Conservation (phyloP, 35 echinoderm and acorn worm species). For the Chiridota heheva region DNA sequence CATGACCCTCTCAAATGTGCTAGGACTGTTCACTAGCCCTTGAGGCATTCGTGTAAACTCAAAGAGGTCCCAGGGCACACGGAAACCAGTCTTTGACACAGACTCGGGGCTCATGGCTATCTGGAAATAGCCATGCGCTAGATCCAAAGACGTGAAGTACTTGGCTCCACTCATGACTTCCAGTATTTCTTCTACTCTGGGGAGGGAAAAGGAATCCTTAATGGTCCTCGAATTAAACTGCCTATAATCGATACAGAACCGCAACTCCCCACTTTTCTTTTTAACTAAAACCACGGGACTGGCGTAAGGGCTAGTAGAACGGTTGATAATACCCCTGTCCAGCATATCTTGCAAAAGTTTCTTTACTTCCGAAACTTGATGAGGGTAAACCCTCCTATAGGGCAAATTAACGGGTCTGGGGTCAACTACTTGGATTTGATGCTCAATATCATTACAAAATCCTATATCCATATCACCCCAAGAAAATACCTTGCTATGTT, state of each 20-base stretch:
- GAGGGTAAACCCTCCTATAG: slow-evolving; percentile 20
- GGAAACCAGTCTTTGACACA: slow-evolving; percentile 39
- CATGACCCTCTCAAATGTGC: slow-evolving; percentile 57
- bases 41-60: slow-evolving; percentile 22
- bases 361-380: slow-evolving; percentile 18
- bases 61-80: slow-evolving; percentile 49
- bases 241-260: slow-evolving; percentile 29
- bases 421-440: slow-evolving; percentile 35
- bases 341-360: slow-evolving; percentile 18
- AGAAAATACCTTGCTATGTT: slow-evolving; percentile 38
- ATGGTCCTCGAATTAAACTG: slow-evolving; percentile 17
- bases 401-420: slow-evolving; percentile 31
- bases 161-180: slow-evolving; percentile 57
- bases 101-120: slow-evolving; percentile 43
- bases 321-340: slow-evolving; percentile 4
- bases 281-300: slow-evolving; percentile 13
- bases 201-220: slow-evolving; percentile 56
- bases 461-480: slow-evolving; percentile 26
- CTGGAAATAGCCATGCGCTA: slow-evolving; percentile 63
- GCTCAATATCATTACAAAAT: slow-evolving; percentile 17
- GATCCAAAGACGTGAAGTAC: slow-evolving; percentile 57
- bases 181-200: slow-evolving; percentile 50
- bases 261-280: neutral
- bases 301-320: slow-evolving; percentile 13
- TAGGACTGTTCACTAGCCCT: slow-evolving; percentile 39